These are phyloP conservation scores for Danio albolineatus DNA, from an alignment of 2,797 vertebrate species.

Conservation along the genomic window DNA sequence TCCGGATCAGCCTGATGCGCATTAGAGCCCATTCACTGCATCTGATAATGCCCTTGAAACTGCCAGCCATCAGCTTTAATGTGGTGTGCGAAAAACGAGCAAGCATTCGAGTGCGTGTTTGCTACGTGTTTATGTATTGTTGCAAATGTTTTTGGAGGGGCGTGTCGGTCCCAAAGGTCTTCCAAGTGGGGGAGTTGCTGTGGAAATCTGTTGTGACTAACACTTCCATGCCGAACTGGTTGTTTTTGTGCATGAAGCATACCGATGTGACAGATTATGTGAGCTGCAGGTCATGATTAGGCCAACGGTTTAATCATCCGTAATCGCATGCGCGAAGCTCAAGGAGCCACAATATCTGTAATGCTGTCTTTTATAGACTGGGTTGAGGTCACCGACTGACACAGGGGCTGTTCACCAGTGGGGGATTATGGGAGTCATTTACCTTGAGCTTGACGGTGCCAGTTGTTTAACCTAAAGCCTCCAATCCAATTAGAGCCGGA, in stretches of 20 bases:
- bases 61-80: conserved; percentile 60
- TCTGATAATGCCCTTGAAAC: conserved; percentile 74
- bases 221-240: not conserved
- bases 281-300: conserved; percentile 14
- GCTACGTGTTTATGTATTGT: conserved; percentile 38
- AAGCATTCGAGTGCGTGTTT: conserved; percentile 55
- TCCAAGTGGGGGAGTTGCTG: not conserved
- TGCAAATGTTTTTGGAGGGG: conserved; percentile 37
- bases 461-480: conserved; percentile 47
- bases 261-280: conserved; percentile 26
- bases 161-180: conserved; percentile 38
- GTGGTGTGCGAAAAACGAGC: conserved; percentile 7
- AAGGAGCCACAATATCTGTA: conserved; percentile 6
- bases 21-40: conserved; percentile 72
- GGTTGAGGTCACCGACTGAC: conserved; percentile 19
- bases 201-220: conserved; percentile 17
- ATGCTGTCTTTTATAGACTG: conserved; percentile 19
- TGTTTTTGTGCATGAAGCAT: conserved; percentile 19
- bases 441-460: conserved; percentile 50
- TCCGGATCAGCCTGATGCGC: conserved; percentile 65
- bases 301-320: conserved; percentile 7
- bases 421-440: conserved; percentile 47
- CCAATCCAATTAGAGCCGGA: conserved; percentile 45
- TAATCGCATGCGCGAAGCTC: conserved; percentile 5
- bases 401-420: conserved; percentile 4